Base-by-base conservation (phyloP, 1,140 invertebrate genomes). In the Helicoverpa armigera region DNA sequence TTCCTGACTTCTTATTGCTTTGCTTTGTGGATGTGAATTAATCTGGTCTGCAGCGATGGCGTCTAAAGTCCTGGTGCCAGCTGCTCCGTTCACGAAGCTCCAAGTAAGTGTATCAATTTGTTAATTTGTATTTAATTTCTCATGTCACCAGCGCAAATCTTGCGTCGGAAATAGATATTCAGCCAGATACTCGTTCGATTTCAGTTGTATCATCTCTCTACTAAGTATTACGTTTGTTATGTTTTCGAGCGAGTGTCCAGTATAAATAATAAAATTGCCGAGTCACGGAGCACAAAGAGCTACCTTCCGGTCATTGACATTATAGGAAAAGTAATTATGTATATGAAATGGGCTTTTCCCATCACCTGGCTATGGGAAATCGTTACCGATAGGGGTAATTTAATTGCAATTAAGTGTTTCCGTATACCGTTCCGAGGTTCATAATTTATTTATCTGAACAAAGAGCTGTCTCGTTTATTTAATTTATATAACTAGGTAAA, bases 21-120 rank as follows among this genome's bases (percentile, higher is more conserved):
- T 70, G 35, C 14, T 51, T 12, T 16, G 50, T 80, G 58, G 53
- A 54, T 61, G 51, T 61, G 80, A 60, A 82, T 83, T 67, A 63
- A 53, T 72, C 69, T 72, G 50, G 69, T 76, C 72, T 80, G 79
- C 80, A 83, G 80, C 70, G 56, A 94, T 94, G 93, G 91, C 93
- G 83, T 94, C 92, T n/a, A 94, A 94, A 80, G 93, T 94, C 7
- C 87, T 94, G 29, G 93, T 94, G 70, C 93, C 92, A 35, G 86
- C 89, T 48, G 86, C 89, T 7, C 92, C 93, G 7, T 94, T 94
- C 79, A 84, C 91, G 10, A 94, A 92, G 82, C 82, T 94, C 60
- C 91, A 94, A 88, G 92, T 94, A 85, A 88, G 91, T 86, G 53
- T 53, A 70, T 51, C 54, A 54, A 13, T 65, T 35, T 18, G 69